phyloP scores from a whole-genome alignment of 2,797 vertebrate genomes.

The Amniataba percoides region DNA sequence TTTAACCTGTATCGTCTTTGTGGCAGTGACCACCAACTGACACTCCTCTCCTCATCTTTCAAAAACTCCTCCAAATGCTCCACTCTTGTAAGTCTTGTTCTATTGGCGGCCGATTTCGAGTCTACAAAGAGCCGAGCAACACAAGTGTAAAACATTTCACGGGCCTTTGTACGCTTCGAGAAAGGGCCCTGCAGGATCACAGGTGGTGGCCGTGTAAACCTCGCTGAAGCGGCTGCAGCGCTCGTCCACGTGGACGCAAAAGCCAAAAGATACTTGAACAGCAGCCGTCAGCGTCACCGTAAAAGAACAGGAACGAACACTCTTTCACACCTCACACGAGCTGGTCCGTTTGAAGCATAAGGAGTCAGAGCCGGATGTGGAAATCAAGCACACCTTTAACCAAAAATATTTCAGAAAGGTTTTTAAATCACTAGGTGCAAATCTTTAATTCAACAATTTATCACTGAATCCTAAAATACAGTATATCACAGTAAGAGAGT shows the following conservation, averaged over 20 bases:
- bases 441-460: neutral
- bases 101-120: conserved; percentile 11
- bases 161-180: neutral
- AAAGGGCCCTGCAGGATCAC: neutral
- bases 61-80: neutral
- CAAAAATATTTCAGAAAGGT: neutral
- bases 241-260: no score
- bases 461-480: neutral
- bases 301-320: neutral
- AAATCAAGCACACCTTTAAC: no score
- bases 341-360: neutral
- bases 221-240: neutral
- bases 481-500: no score
- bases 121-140: neutral
- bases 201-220: neutral
- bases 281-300: neutral
- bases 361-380: no score
- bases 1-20: neutral
- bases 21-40: neutral
- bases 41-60: neutral
- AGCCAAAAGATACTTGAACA: neutral
- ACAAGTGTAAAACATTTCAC: neutral
- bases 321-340: neutral
- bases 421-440: neutral
- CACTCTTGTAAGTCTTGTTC: neutral